A percentile compares a stretch with the other conserved stretches of the same genome.
phyloP scores from a whole-genome alignment of 1,140 invertebrate genomes.

The Bombyx mori region DNA sequence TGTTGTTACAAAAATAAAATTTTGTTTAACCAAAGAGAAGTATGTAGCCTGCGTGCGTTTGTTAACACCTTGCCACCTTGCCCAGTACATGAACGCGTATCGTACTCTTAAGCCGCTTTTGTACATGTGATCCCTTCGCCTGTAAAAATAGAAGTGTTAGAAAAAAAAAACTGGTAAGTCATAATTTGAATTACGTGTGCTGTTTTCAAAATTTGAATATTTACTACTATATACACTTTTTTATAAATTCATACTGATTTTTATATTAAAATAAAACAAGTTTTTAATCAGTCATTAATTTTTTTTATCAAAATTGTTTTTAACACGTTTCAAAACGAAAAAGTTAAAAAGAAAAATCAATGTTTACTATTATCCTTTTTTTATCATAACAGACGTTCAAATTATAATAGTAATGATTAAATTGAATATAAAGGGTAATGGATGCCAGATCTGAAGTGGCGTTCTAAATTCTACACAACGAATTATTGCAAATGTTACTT shows the following conservation, averaged over 20 bases:
- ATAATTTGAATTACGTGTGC: no score
- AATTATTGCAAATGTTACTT: slow-evolving; percentile 33
- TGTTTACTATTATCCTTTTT: no score
- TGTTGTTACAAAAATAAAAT: slow-evolving; percentile 48
- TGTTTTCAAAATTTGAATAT: no score
- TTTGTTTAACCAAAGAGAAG: slow-evolving; percentile 33
- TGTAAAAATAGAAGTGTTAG: no score
- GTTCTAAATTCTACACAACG: slow-evolving; percentile 39
- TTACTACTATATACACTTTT: no score
- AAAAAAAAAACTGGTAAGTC: no score
- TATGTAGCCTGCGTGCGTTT: slow-evolving; percentile 29
- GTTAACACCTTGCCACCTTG: slow-evolving; percentile 51
- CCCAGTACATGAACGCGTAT: slow-evolving; percentile 34
- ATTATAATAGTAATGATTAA: slow-evolving; percentile 8
- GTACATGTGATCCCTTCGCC: slow-evolving; percentile 5
- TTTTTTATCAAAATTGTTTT: no score
- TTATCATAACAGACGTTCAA: not conserved
- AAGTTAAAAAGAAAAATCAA: no score
- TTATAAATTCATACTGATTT: no score
- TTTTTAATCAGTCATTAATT: no score
- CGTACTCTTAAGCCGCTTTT: slow-evolving; percentile 41
- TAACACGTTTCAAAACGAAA: no score
- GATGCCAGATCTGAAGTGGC: slow-evolving; percentile 30
- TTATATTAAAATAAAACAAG: no score
- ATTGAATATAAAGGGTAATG: slow-evolving; percentile 17